These are phyloP conservation scores for Opisthocomus hoazin DNA, from an alignment of 2,113 vertebrate genomes.

Conservation along the genomic window DNA sequence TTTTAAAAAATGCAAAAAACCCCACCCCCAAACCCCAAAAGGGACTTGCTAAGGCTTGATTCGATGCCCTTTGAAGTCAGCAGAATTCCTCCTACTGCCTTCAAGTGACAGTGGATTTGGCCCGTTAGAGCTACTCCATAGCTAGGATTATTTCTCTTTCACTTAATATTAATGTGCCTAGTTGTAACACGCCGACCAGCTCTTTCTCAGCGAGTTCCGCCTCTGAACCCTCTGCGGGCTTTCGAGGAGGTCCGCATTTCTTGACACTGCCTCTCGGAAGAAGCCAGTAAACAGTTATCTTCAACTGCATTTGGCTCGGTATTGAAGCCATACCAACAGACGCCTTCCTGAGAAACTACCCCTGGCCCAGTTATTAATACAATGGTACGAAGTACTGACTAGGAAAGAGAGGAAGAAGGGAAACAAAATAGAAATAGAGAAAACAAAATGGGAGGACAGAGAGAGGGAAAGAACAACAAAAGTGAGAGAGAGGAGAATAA, in stretches of 20 bases:
- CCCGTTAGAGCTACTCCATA: conserved; percentile 52
- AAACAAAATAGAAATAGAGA: not conserved
- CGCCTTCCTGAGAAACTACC: conserved; percentile 83
- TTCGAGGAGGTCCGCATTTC: not conserved
- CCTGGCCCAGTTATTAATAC: conserved; percentile 81
- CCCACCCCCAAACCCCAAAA: not conserved
- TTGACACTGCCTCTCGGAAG: conserved; percentile 59
- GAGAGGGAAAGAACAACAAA: not conserved
- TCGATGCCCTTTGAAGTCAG: not conserved
- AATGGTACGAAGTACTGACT: conserved; percentile 77
- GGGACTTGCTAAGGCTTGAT: conserved; percentile 28
- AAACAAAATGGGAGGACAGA: not conserved
- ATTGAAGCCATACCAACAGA: conserved; percentile 66
- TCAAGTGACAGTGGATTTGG: conserved; percentile 31
- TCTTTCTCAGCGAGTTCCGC: conserved; percentile 39
- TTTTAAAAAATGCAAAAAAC: conserved; percentile 38
- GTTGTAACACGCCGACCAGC: conserved; percentile 34
- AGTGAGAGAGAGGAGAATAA: conserved; percentile 22
- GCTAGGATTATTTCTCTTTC: conserved; percentile 46
- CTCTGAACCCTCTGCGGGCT: conserved; percentile 19
- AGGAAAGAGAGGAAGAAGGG: conserved; percentile 72
- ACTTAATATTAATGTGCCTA: conserved; percentile 5
- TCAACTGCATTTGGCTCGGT: conserved; percentile 62
- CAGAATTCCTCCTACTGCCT: not conserved
- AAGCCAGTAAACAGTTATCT: conserved; percentile 41